Evolutionary conservation across 2,888 invertebrate genomes (phyloP).

Genomic region (Apodemia mormo): DNA sequence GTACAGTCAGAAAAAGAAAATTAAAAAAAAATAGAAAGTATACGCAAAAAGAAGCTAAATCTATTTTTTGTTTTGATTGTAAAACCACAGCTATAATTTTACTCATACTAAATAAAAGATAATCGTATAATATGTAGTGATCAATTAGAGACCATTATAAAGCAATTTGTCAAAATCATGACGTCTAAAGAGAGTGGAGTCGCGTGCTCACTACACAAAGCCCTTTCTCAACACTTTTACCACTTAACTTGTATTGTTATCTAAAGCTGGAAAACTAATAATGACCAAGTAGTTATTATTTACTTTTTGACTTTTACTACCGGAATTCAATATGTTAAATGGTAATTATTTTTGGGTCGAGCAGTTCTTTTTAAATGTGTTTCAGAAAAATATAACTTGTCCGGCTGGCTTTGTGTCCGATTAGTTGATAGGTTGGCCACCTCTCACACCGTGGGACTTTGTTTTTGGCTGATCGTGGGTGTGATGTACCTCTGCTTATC

Average conservation of each 20-base stretch:
- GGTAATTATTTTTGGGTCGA: too few relatives aligned
- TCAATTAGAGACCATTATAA: conserved; percentile 64
- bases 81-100: background rate
- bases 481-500: too few relatives aligned
- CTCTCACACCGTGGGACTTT: too few relatives aligned
- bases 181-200: conserved; percentile 53
- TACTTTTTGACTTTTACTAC: background rate
- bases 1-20: too few relatives aligned
- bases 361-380: too few relatives aligned
- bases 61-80: background rate
- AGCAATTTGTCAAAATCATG: conserved; percentile 59
- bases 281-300: background rate
- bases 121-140: conserved; percentile 18
- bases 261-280: background rate
- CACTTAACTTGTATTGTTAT: conserved; percentile 8
- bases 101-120: conserved; percentile 18
- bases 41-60: background rate
- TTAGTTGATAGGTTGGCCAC: too few relatives aligned
- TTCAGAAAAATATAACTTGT: too few relatives aligned
- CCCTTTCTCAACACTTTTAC: conserved; percentile 22
- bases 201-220: conserved; percentile 47
- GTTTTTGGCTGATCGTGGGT: too few relatives aligned
- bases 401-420: too few relatives aligned
- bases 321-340: too few relatives aligned
- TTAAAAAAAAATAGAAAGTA: background rate